These are phyloP conservation scores for Eubucco bourcierii DNA, from an alignment of 2,113 vertebrate genomes.

Conservation along the genomic window DNA sequence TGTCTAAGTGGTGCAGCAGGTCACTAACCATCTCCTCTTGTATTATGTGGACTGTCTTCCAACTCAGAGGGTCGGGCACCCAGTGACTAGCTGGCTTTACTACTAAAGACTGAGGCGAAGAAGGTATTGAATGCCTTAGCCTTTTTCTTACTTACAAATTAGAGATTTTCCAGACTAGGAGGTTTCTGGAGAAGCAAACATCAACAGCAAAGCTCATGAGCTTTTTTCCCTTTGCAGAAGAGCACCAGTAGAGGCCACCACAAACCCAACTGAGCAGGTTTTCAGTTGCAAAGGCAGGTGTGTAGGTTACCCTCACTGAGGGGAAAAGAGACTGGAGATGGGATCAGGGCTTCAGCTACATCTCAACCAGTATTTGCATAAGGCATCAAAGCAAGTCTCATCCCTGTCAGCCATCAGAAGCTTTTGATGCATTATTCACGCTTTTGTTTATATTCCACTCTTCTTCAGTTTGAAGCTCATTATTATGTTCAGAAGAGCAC, in stretches of 20 bases:
- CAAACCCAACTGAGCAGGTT: constrained; percentile 2
- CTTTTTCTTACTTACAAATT: neutral
- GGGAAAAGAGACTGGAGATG: neutral
- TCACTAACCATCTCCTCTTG: no score
- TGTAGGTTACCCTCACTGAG: neutral
- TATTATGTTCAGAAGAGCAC: neutral
- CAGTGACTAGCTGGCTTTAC: no score
- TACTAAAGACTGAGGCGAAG: no score
- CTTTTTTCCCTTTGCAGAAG: constrained; percentile 9
- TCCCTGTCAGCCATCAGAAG: neutral
- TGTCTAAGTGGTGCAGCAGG: no score
- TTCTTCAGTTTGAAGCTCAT: neutral
- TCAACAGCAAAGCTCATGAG: neutral
- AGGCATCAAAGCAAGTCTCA: neutral
- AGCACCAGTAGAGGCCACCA: constrained; percentile 60
- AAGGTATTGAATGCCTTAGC: no score
- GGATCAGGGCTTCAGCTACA: neutral
- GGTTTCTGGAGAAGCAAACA: neutral
- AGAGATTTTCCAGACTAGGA: neutral
- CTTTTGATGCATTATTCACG: neutral
- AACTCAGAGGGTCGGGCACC: no score
- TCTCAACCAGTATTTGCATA: neutral
- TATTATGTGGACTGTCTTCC: no score
- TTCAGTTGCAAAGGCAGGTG: neutral
- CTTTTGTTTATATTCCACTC: neutral